These are phyloP conservation scores for Atractosteus spatula DNA, from an alignment of 2,113 vertebrate genomes.

Conservation along the genomic window DNA sequence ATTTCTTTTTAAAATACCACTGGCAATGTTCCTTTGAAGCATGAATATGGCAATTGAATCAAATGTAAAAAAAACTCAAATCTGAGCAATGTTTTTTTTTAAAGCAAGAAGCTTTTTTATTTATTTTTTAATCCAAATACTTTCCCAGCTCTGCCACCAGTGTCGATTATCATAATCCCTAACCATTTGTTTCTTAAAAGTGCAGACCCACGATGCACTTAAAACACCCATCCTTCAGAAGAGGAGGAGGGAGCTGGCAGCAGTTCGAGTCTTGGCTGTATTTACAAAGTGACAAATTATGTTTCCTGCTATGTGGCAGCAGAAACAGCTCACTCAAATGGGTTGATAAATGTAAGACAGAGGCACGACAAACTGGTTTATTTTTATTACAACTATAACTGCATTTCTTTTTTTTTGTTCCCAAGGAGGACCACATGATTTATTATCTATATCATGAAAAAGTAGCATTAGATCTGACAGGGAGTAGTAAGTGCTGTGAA, in stretches of 20 bases:
- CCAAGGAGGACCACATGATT: constrained; percentile 67
- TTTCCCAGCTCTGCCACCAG: constrained; percentile 24
- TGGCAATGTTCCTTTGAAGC: too few relatives aligned
- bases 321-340: constrained; percentile 75
- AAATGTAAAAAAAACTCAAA: too few relatives aligned
- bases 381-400: constrained; percentile 82
- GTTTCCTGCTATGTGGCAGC: constrained; percentile 71
- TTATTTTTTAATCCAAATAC: not conserved
- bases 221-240: constrained; percentile 76
- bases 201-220: constrained; percentile 53
- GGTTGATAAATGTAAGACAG: constrained; percentile 82
- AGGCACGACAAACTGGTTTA: constrained; percentile 80
- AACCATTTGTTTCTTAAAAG: constrained; percentile 34
- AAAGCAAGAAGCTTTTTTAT: not conserved
- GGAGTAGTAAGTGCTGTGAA: not conserved
- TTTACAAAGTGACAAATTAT: constrained; percentile 88
- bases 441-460: constrained; percentile 65
- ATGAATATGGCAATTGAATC: too few relatives aligned
- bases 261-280: constrained; percentile 75
- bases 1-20: too few relatives aligned
- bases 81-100: too few relatives aligned
- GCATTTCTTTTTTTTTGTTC: constrained; percentile 59
- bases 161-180: constrained; percentile 7
- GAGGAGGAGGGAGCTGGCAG: constrained; percentile 76
- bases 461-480: constrained; percentile 78